Percentiles rank a stretch among this genome's conserved stretches.
Conservation (phyloP, 2,888 invertebrate species). For the Calephelis perditalis region DNA sequence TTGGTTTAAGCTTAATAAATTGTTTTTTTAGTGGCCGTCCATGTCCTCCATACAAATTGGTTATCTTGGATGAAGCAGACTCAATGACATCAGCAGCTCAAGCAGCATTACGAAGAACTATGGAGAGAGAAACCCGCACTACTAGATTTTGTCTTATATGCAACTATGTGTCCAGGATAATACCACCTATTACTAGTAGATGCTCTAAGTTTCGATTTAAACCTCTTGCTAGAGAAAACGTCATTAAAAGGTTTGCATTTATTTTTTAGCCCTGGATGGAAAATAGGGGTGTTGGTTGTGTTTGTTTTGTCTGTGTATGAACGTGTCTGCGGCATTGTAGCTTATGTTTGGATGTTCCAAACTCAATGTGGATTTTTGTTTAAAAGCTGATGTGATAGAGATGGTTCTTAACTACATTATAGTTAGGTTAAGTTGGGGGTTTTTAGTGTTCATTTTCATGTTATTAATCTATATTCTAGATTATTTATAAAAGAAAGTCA, state of each 20-base stretch:
- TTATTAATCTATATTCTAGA: too few species aligned
- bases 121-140: slow-evolving; percentile 96
- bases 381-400: too few species aligned
- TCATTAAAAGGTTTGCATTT: slow-evolving; percentile 71
- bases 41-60: slow-evolving; percentile 96
- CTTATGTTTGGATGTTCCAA: too few species aligned
- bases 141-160: slow-evolving; percentile 99
- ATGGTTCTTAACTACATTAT: too few species aligned
- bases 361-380: too few species aligned
- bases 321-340: too few species aligned
- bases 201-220: slow-evolving; percentile 99
- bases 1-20: background rate
- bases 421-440: too few species aligned
- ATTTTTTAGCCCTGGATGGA: background rate
- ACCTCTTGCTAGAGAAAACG: slow-evolving; percentile 86
- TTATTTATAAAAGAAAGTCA: too few species aligned
- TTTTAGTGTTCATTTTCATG: too few species aligned
- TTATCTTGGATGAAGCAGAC: slow-evolving; percentile 99
- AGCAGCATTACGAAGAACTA: slow-evolving; percentile 96
- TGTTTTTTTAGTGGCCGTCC: slow-evolving; percentile 82
- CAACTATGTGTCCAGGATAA: slow-evolving; percentile 98
- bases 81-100: slow-evolving; percentile 99
- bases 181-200: slow-evolving; percentile 97
- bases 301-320: too few species aligned
- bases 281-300: too few species aligned